These are phyloP conservation scores for Drosophila pseudoananassae DNA, from an alignment of 1,140 invertebrate genomes.

Conservation along the genomic window DNA sequence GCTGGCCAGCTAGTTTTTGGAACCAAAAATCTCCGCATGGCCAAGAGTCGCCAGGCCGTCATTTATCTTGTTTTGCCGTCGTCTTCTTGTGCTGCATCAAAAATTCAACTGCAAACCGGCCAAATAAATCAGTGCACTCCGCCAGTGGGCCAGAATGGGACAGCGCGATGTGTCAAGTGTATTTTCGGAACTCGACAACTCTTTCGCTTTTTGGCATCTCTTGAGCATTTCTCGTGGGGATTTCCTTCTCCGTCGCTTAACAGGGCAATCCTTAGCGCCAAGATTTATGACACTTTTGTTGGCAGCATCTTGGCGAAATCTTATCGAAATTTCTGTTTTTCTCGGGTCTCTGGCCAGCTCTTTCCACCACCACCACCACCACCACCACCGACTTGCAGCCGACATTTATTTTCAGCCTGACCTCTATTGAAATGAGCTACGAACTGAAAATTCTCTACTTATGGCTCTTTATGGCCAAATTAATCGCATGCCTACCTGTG, in stretches of 20 bases:
- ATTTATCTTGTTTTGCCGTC: constrained; percentile 77
- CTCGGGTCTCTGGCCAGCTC: constrained; percentile 64
- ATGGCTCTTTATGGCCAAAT: constrained; percentile 43
- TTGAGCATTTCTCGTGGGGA: constrained; percentile 56
- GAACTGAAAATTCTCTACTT: constrained; percentile 24
- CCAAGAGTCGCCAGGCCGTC: constrained; percentile 75
- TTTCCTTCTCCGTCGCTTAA: constrained; percentile 47
- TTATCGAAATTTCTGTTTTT: constrained; percentile 71
- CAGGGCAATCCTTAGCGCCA: constrained; percentile 73
- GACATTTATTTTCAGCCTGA: constrained; percentile 68
- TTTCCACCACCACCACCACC: not conserved
- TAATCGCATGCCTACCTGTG: constrained; percentile 62
- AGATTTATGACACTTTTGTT: constrained; percentile 84
- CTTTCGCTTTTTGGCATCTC: constrained; percentile 62
- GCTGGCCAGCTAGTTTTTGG: constrained; percentile 41
- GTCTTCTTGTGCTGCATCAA: constrained; percentile 78
- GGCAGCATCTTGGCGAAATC: constrained; percentile 80
- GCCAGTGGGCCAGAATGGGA: constrained; percentile 31
- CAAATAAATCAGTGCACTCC: constrained; percentile 82
- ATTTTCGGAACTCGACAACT: constrained; percentile 78
- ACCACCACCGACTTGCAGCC: constrained; percentile 21
- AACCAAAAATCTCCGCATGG: constrained; percentile 51
- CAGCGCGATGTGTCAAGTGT: constrained; percentile 67
- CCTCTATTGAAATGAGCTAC: constrained; percentile 46
- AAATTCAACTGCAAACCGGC: constrained; percentile 82